Evolutionary conservation across 1,140 invertebrate genomes (phyloP), one percentile per base, ranked within the genome.

Genomic region (Aphaenogaster rudis): DNA sequence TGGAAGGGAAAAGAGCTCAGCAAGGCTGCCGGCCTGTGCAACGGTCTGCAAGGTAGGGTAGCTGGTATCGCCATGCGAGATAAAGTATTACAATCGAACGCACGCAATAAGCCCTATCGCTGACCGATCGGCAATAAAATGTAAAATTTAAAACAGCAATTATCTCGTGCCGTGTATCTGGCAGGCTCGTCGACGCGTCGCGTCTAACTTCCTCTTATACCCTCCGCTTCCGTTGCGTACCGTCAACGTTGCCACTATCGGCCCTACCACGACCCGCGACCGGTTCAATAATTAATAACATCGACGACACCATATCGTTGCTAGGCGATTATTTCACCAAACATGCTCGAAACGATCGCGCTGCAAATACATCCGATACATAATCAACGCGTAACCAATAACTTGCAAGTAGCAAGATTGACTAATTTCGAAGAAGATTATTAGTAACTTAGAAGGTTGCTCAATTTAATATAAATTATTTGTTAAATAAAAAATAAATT

Each of bases 281-380:
- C 90, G 86, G 92, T 92, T 95, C 93, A 94, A 94, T 95, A 94
- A 95, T 94, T 95, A 95, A 94, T 94, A 93, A 93, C 90, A 94
- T 94, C 88, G 92, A 88, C 87, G 71, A 77, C 86, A 91, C 11
- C 52, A 63, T 92, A 92, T 91, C 91, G 92, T 93, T 91, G 92
- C 91, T 91, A 93, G 88, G 91, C 91, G 91, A 94, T 94, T 91
- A 91, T 85, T 86, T 89, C 79, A 64, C 69, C 64, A 92, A 93
- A 92, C 91, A 88, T 45, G 11, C 67, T 74, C 67, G 21, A 54
- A 54, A 69, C 52, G 61, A 82, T 82, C 54, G 54, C 42, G 42
- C 39, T 45, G 50, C 15, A 48, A 72, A 36, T 71, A 39, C 42
- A 52, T 57, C 28, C 17, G 59, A 78, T 48, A 45, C n/a, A 45